Evolutionary conservation across 2,113 vertebrate species (phyloP), one percentile per base, ranked within the genome.

Genomic region (Kryptolebias marmoratus): DNA sequence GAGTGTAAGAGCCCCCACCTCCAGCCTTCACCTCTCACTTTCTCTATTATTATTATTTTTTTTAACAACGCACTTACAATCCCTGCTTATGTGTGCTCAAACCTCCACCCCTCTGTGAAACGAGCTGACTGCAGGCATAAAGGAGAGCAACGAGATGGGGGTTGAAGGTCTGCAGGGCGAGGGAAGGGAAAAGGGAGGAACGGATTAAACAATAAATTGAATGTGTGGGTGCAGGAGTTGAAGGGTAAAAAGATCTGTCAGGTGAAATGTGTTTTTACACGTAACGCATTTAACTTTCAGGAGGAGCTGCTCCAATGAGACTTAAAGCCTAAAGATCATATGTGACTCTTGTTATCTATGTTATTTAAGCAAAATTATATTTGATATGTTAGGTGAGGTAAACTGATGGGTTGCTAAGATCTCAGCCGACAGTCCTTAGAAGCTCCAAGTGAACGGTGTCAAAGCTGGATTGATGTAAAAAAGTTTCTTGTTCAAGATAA

Each of bases 1-100:
- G 90, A 96, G 95, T 28, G 98, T 99, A 95, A 97, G 96, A 63
- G 58, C 71, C 62, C 53, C 36, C 65, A 62, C 85, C 82, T 58
- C 39, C 56, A 69, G 58, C 60, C 62, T 63, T 80, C 68, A 79
- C 79, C 81, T 65, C 52, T 56, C 44, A 31, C 69, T 67, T 32
- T 49, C 58, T 59, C 55, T 16, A 57, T 18, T 11, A 62, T 42
- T 63, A 11, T 5, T 1, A 52, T 62, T 79, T 58, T 75, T 64
- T 80, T 32, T 32, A 22, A 32, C 54, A n/a, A n/a, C 60, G 8
- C 49, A n/a, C 68, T 71, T 47, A 9, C 49, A 64, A 71, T 75
- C 58, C 80, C 71, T 66, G 70, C 60, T 39, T 58, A 39, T 13
- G 8, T 61, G 44, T 15, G 15, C 63, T 50, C 27, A 44, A 71